phyloP scores from a whole-genome alignment of 2,888 invertebrate genomes.

The Theodoxus fluviatilis region DNA sequence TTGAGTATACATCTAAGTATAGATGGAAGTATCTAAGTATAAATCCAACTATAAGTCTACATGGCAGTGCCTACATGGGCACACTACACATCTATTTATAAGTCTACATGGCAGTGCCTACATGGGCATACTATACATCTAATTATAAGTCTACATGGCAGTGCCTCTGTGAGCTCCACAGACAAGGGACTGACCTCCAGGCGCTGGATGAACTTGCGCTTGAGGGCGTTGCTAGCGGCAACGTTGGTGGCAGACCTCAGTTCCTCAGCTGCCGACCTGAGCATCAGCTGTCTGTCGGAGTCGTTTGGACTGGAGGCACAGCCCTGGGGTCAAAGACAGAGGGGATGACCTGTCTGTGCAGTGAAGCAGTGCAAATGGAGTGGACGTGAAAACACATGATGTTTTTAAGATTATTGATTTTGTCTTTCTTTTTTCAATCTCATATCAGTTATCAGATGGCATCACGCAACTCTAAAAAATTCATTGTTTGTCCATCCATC shows the following conservation, averaged over 20 bases:
- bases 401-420: background rate
- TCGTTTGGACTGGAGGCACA: constrained; percentile 76
- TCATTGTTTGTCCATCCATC: no score
- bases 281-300: constrained; percentile 80
- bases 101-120: no score
- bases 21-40: no score
- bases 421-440: background rate
- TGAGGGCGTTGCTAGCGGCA: constrained; percentile 83
- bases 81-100: no score
- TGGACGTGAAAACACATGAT: background rate
- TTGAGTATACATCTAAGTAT: no score
- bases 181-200: constrained; percentile 69
- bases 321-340: constrained; percentile 66
- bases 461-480: no score
- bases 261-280: constrained; percentile 90
- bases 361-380: background rate
- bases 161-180: no score
- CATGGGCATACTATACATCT: no score
- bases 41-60: no score
- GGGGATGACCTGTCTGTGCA: background rate
- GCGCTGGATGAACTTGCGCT: constrained; percentile 76
- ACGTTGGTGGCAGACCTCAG: constrained; percentile 85
- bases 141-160: no score
- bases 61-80: no score
- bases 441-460: background rate